A percentile compares a stretch with the other conserved stretches of the same genome.
These are phyloP conservation scores for Coelogynopora nodosa DNA, from an alignment of 2,888 invertebrate genomes.

Conservation along the genomic window DNA sequence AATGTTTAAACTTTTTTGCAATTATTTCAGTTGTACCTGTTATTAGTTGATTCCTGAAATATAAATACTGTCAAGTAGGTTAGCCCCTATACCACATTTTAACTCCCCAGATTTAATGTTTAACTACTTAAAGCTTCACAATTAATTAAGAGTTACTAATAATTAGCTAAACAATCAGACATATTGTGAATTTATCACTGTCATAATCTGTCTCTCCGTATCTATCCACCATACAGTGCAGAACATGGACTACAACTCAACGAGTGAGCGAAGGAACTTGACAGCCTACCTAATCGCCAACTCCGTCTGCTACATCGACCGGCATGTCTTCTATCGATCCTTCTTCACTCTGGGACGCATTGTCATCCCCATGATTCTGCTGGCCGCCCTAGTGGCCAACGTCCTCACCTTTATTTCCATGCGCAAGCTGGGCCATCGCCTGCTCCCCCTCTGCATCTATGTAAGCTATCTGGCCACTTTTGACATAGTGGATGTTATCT, in stretches of 20 bases:
- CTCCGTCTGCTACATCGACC: neutral
- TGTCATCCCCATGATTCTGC: conserved; percentile 13
- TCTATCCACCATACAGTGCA: too few relatives aligned
- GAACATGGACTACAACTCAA: neutral
- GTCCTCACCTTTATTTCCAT: conserved; percentile 33
- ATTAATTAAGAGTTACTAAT: too few relatives aligned
- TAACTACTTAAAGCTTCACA: too few relatives aligned
- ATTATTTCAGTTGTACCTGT: too few relatives aligned
- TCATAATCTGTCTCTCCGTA: too few relatives aligned
- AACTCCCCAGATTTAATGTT: too few relatives aligned
- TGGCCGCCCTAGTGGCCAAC: neutral
- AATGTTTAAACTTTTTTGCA: too few relatives aligned
- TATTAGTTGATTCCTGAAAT: too few relatives aligned
- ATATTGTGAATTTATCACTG: too few relatives aligned
- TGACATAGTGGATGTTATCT: conserved; percentile 10
- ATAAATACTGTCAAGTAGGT: too few relatives aligned
- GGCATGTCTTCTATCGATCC: neutral
- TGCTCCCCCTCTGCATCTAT: conserved; percentile 35
- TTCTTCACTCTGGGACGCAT: neutral
- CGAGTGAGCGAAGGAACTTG: neutral
- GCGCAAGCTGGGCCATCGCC: conserved; percentile 13
- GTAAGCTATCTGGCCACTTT: conserved; percentile 29
- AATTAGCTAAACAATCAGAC: too few relatives aligned
- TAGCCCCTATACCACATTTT: too few relatives aligned
- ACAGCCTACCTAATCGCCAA: neutral